Conservation (phyloP, 1,140 invertebrate species). For the Patella vulgata region DNA sequence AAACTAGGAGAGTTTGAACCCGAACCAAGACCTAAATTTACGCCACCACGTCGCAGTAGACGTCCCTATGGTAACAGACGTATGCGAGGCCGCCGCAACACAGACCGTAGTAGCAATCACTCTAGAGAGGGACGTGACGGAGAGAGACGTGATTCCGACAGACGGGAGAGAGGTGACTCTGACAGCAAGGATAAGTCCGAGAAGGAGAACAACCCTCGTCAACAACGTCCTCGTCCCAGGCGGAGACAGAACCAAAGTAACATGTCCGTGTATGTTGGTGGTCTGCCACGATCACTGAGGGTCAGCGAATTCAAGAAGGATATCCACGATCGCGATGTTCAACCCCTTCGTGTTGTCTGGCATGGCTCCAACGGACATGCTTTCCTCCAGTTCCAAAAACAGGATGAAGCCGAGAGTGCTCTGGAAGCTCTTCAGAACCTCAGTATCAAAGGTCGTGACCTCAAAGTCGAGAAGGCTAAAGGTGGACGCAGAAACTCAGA, state of each 20-base stretch:
- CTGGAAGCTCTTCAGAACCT: slow-evolving; percentile 42
- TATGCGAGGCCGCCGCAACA: slow-evolving; percentile 17
- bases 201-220: slow-evolving; percentile 25
- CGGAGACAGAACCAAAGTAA: slow-evolving; percentile 32
- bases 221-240: slow-evolving; percentile 29
- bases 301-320: slow-evolving; percentile 56
- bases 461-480: slow-evolving; percentile 44
- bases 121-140: slow-evolving; percentile 28
- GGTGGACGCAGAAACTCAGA: too few species aligned
- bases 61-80: slow-evolving; percentile 28
- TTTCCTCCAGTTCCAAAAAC: slow-evolving; percentile 52
- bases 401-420: slow-evolving; percentile 46
- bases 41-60: slow-evolving; percentile 14
- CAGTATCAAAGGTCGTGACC: slow-evolving; percentile 47
- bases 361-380: slow-evolving; percentile 51
- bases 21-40: neutral
- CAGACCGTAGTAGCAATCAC: slow-evolving; percentile 23
- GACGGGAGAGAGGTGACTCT: slow-evolving; percentile 25
- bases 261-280: slow-evolving; percentile 51
- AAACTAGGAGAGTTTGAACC: slow-evolving; percentile 32
- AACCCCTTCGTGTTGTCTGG: slow-evolving; percentile 57
- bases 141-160: slow-evolving; percentile 26
- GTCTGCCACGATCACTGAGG: slow-evolving; percentile 48
- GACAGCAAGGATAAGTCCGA: slow-evolving; percentile 33
- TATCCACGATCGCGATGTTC: slow-evolving; percentile 47